Base-by-base conservation (phyloP, 1,140 invertebrate species). In the Solen grandis region DNA sequence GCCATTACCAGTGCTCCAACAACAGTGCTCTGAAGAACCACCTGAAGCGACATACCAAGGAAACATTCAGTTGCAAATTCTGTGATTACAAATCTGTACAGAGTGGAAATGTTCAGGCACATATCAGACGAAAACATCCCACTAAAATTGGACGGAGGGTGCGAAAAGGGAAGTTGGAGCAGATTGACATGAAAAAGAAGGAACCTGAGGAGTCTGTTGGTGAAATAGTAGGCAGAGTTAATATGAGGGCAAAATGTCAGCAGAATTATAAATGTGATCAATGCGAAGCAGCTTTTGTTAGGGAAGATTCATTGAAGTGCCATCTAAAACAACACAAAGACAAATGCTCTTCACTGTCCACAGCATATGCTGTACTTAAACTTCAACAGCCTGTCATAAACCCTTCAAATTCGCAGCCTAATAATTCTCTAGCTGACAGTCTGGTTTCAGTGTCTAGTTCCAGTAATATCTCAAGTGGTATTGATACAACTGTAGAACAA, bases 21-120 rank as follows among this genome's bases (percentile, higher is more conserved):
- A 82, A 81, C 36, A 82, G 76, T 54, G 81, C 86, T 2, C 82
- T 93, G 13, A 89, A 87, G 25, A 87, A 87, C 60, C 93, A 93
- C 75, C 70, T 86, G 29, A 90, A 95, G 93, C 85, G 89, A 8
- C 93, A 93, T 70, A 85, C 89, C 19, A 90, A 92, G 41, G 89
- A 90, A 38, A 92, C 91, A 27, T 93, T 87, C 79, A 33, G 57
- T 1, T 93, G 93, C 77, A 65, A 75, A 13, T 82, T 86, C 27
- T 93, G 93, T 82, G 52, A 84, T 4, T 93, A 92, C 70, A 84
- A 84, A 22, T 90, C 89, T 8, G 86, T 84, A 41, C 88, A 89
- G 81, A 82, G 74, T 35, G 86, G 87, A 0, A 89, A 88, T 62
- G 82, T 90, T 22, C 85, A 85, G 57, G 80, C 85, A 2, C 89